Base-by-base conservation (phyloP, 2,888 invertebrate species). In the Perithous albicinctus region DNA sequence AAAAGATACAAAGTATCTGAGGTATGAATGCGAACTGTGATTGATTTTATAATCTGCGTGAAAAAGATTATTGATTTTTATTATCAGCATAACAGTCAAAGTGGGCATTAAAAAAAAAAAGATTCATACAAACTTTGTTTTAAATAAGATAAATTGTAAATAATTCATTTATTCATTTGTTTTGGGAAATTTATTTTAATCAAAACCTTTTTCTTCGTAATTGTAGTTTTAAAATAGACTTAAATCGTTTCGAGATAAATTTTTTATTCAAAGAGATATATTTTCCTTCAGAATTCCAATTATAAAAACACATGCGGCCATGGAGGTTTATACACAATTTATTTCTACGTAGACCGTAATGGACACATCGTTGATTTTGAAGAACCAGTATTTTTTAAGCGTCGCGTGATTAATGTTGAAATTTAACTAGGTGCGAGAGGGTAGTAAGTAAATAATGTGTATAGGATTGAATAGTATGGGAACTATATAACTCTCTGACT, bases 401-500 rank as follows among this genome's bases (percentile, higher is more conserved):
- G 29, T 29, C n/a, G 6, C 56, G 59, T n/a, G 32, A 59, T 59
- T 59, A 32, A 59, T 32, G 59, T 18, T 32, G 5, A 32, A 35
- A 59, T 8, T 59, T 32, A 59, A 35, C 32, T 15, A 18, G 59
- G 18, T 15, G 6, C 59, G 59, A 32, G 18, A 8, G 59, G n/a
- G 32, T 18, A 7, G 59, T 18, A 32, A 59, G 59, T 59, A 18
- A 59, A 59, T 29, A 59, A 59, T 59, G 59, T 59, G 32, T 32
- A 15, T 59, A 59, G 18, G 32, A 35, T 18, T 1, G 38, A 23
- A 23, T 63, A 20, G 63, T 4, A 0, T 18, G 41, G 1, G 23
- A 63, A 41, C 70, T 51, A 54, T 51, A 54, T 70, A 63, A 72
- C 64, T 64, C 54, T 32, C 32, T 15, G 64, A 32, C 43, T 43